Evolutionary conservation across 2,888 invertebrate species (phyloP), one percentile per base, ranked within the genome.

Genomic region (Nomada hirtipes): DNA sequence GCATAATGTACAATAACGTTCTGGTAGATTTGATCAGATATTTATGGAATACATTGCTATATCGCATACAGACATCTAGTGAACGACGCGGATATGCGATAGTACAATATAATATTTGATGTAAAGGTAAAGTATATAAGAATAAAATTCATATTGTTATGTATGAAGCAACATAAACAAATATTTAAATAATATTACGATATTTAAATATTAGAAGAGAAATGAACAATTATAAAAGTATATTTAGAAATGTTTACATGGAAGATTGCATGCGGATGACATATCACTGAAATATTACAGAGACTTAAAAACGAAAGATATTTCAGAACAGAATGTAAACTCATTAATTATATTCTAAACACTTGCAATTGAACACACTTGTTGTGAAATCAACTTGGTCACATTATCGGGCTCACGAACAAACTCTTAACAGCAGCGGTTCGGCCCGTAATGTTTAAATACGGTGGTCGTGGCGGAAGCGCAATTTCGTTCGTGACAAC

Each of bases 281-380:
- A 74, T 65, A 68, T 20, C 42, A 61, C 55, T 36, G 10, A 72
- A 29, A 29, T 68, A 18, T 10, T n/a, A 57, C 15, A 60, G 26
- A 82, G 11, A n/a, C 11, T 67, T 67, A 50, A 26, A 50, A 57
- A 67, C 20, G 20, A 3, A 72, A 69, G 60, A 26, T 76, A 50
- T 52, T 69, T 42, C 2, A 23, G 61, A 47, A 63, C 26, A 26
- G 18, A 26, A 53, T 55, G 72, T 63, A 72, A 69, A 65, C 36
- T 23, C 59, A 76, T 64, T 47, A 69, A 76, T 81, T 71, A 76
- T 71, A 76, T 72, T 72, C 65, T 57, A 47, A 63, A 64, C 81
- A 81, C 71, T 81, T 72, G 72, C 55, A 81, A 81, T 81, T 81
- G 72, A 82, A 81, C 82, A 73, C 83, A 78, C 83, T 83, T 82